Base-by-base conservation (phyloP, 2,888 invertebrate species). In the Drosophila anomalata region DNA sequence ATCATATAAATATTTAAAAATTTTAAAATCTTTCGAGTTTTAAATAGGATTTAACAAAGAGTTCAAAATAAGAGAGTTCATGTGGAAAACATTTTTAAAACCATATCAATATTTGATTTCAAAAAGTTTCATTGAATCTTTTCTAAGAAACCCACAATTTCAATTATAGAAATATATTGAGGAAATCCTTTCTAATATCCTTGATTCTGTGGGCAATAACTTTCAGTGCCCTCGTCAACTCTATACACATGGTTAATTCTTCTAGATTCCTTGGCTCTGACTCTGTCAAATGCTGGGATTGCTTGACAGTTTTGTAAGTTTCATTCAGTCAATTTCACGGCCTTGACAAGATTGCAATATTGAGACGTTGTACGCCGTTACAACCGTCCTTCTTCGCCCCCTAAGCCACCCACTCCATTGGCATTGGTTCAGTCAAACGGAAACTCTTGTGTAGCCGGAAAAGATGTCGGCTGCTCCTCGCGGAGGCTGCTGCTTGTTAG, bases 401-500 rank as follows among this genome's bases (percentile, higher is more conserved):
- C 31, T n/a, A 36, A 7, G 36, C 14, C 11, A 26, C 17, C 20
- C 39, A 31, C 20, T 42, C 31, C 20, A n/a, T 5, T 14, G 42
- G 59, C 53, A 29, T 29, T 29, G 58, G 75, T 50, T 44, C 75
- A 67, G 61, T 55, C 72, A 73, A 62, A 70, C 56, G 62, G 50
- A 66, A 62, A 57, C 53, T 67, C 76, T 61, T 59, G 51, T 61
- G 66, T 77, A 67, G 75, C 72, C 59, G 66, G 63, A 67, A 72
- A 79, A 75, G 85, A 82, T 80, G 81, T 78, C 68, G 78, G 61
- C 55, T 70, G 81, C 47, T 54, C 50, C 63, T 53, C 24, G 60
- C 57, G 66, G 72, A 72, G 75, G 66, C 72, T 68, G 70, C 66
- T 66, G 63, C 75, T 88, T 85, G 86, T 85, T 87, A 86, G 85